Conservation (phyloP, 2,113 vertebrate species). For the Gavialis gangeticus region DNA sequence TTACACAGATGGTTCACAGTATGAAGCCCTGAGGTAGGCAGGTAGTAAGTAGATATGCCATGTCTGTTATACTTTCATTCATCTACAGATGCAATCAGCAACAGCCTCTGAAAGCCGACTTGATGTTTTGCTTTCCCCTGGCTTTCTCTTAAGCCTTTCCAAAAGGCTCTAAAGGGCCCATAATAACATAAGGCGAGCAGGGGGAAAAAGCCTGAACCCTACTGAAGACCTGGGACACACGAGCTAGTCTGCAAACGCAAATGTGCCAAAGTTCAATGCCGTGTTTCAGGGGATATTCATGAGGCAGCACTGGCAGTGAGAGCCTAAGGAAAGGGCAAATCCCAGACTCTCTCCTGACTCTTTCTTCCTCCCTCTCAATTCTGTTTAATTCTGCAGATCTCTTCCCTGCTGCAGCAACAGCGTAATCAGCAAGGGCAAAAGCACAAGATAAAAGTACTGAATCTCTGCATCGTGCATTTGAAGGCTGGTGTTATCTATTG, state of each 20-base stretch:
- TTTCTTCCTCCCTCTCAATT: background rate
- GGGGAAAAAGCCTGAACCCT: background rate
- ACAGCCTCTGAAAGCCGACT: background rate
- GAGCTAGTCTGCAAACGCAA: background rate
- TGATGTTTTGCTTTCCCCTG: background rate
- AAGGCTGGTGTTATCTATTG: rapidly evolving
- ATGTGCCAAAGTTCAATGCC: background rate
- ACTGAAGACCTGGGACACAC: background rate
- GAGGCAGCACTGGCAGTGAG: background rate
- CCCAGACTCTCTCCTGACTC: background rate
- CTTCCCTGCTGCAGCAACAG: background rate
- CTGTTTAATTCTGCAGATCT: background rate
- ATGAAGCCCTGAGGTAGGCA: background rate
- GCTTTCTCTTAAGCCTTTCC: background rate
- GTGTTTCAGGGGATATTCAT: too few species aligned
- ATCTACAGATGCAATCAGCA: background rate
- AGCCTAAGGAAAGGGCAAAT: background rate
- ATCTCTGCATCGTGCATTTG: too few species aligned
- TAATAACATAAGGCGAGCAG: background rate
- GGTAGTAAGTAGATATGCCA: background rate
- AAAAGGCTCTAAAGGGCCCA: background rate
- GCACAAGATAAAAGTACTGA: too few species aligned
- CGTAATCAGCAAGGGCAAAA: background rate
- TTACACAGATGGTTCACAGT: background rate
- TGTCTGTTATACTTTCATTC: background rate